Percentiles rank a stretch among this genome's conserved stretches.
These are phyloP conservation scores for Agrypnus murinus DNA, from an alignment of 2,888 invertebrate species.

Conservation along the genomic window DNA sequence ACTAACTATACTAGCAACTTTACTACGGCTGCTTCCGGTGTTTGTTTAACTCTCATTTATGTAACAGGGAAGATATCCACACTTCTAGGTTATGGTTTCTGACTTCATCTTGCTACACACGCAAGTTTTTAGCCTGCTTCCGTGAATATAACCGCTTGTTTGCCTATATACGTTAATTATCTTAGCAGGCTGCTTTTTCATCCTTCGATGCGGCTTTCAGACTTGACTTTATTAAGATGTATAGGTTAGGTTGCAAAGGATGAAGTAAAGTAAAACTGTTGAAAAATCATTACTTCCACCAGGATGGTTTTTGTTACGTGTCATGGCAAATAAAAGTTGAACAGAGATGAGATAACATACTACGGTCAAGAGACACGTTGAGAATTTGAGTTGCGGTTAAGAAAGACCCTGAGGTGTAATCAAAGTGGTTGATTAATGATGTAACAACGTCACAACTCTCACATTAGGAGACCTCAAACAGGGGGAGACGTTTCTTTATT, in stretches of 20 bases:
- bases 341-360: constrained; percentile 29
- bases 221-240: too few species aligned
- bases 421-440: constrained; percentile 59
- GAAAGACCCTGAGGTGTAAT: constrained; percentile 55
- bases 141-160: constrained; percentile 24
- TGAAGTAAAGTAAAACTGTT: too few species aligned
- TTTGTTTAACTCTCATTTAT: constrained; percentile 46
- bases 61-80: constrained; percentile 39
- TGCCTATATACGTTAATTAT: constrained; percentile 13
- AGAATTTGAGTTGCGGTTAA: constrained; percentile 49
- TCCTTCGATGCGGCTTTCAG: too few species aligned
- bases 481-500: constrained; percentile 53
- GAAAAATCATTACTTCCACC: background rate
- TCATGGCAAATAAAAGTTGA: constrained; percentile 27
- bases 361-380: constrained; percentile 43
- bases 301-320: constrained; percentile 1
- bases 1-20: constrained; percentile 24
- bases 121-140: constrained; percentile 30
- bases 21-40: constrained; percentile 44
- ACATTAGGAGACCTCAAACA: constrained; percentile 52
- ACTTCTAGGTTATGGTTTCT: constrained; percentile 40
- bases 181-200: background rate
- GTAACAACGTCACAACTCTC: constrained; percentile 53
- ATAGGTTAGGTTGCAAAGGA: too few species aligned
- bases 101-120: constrained; percentile 30